phyloP scores from a whole-genome alignment of 2,888 invertebrate species.

The Thecophora atra region DNA sequence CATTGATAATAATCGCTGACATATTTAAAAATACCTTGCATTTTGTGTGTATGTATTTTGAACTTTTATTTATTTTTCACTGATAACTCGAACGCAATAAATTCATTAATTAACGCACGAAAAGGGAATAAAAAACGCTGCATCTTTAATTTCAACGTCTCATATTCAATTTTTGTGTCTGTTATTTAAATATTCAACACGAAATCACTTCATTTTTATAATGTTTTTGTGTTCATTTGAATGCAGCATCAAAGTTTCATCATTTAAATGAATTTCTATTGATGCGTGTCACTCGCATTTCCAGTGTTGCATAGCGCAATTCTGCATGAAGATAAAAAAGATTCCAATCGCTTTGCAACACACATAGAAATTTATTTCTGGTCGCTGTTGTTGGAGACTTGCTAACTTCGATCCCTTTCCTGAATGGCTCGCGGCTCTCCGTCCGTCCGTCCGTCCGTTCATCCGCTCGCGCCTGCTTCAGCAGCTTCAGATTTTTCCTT shows the following conservation, averaged over 20 bases:
- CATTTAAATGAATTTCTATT: no score
- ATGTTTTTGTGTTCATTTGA: no score
- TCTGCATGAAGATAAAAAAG: not conserved
- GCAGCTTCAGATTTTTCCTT: slow-evolving; percentile 14
- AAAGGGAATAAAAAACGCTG: not conserved
- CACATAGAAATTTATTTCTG: slow-evolving; percentile 21
- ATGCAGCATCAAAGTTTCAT: no score
- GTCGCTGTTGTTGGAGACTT: slow-evolving; percentile 9
- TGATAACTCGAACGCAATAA: not conserved
- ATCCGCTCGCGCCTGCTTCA: slow-evolving; percentile 8
- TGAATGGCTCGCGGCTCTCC: slow-evolving; percentile 1
- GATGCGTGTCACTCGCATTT: not conserved
- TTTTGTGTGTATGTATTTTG: not conserved
- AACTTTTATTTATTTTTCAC: not conserved
- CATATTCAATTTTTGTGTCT: no score
- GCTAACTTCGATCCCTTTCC: slow-evolving; percentile 24
- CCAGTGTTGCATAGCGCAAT: not conserved
- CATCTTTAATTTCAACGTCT: not conserved
- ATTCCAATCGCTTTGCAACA: slow-evolving; percentile 25
- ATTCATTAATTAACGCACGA: not conserved
- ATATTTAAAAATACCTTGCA: slow-evolving; percentile 9
- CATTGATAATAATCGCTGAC: slow-evolving; percentile 13
- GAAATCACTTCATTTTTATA: no score
- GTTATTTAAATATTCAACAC: no score
- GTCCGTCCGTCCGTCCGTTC: not conserved